Evolutionary conservation across 2,888 invertebrate genomes (phyloP).

Genomic region (Margaritifera margaritifera): DNA sequence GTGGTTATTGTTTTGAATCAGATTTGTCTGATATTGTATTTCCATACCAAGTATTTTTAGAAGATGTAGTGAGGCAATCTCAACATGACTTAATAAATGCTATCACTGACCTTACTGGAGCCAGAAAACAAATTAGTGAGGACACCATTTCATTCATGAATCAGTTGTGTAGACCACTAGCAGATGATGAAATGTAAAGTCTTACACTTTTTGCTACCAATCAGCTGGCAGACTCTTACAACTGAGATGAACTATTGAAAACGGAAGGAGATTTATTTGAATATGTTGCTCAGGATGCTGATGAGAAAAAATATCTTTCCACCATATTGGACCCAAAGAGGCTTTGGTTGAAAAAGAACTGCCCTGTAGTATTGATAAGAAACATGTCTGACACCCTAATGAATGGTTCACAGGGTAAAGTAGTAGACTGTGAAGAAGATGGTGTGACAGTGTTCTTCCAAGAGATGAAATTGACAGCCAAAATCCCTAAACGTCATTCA

Average conservation of each 20-base stretch:
- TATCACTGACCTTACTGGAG: too few species aligned
- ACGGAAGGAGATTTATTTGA: constrained; percentile 4
- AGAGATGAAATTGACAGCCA: neutral
- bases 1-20: too few species aligned
- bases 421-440: constrained; percentile 1
- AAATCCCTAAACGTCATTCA: neutral
- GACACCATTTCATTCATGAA: constrained; percentile 3
- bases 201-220: constrained; percentile 10
- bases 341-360: constrained; percentile 12
- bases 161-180: constrained; percentile 3
- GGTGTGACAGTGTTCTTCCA: constrained; percentile 4
- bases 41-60: too few species aligned
- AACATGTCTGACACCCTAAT: constrained; percentile 9
- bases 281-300: constrained; percentile 8
- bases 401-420: constrained; percentile 9
- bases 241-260: constrained; percentile 7
- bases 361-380: constrained; percentile 1
- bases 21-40: too few species aligned
- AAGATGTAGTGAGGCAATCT: too few species aligned
- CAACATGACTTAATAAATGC: too few species aligned
- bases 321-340: constrained; percentile 2
- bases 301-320: neutral
- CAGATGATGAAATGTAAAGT: neutral
- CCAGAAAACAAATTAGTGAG: too few species aligned
- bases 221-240: constrained; percentile 4